phyloP scores from a whole-genome alignment of 2,113 vertebrate species.

The Heterocephalus glaber region DNA sequence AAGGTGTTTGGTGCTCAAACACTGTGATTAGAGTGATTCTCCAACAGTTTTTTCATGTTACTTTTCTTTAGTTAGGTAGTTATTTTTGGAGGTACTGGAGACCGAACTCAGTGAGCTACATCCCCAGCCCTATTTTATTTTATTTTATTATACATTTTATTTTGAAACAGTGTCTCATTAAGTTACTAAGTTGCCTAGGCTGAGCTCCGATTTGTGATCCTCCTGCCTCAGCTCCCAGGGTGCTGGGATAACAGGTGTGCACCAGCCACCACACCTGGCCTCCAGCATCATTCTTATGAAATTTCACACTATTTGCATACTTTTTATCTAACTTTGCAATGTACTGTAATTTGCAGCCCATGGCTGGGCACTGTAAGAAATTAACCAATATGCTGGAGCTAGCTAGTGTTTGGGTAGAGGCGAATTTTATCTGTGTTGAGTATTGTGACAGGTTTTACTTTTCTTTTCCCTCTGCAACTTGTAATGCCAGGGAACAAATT shows the following conservation, averaged over 20 bases:
- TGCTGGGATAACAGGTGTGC: not conserved
- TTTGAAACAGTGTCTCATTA: not conserved
- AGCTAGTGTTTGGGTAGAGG: not conserved
- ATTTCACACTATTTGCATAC: not conserved
- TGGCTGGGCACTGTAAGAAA: not conserved
- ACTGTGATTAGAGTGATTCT: not conserved
- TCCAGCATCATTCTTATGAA: not conserved
- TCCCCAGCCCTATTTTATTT: not conserved
- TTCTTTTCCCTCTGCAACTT: not conserved
- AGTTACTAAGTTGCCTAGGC: not conserved
- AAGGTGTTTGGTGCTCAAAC: not conserved
- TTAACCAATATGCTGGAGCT: not conserved
- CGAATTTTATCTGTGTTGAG: not conserved
- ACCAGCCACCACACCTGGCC: not conserved
- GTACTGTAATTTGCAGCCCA: not conserved
- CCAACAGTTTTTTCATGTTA: not conserved
- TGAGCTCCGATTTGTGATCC: not conserved
- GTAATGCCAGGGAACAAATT: not conserved
- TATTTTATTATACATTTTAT: not conserved
- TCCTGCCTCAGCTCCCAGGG: not conserved
- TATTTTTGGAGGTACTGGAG: not conserved
- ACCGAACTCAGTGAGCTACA: not conserved
- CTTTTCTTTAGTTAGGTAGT: not conserved
- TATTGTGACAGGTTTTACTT: not conserved
- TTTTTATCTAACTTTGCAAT: constrained; percentile 6